Base-by-base conservation (phyloP, 2,113 vertebrate genomes). In the Pitta sordida region DNA sequence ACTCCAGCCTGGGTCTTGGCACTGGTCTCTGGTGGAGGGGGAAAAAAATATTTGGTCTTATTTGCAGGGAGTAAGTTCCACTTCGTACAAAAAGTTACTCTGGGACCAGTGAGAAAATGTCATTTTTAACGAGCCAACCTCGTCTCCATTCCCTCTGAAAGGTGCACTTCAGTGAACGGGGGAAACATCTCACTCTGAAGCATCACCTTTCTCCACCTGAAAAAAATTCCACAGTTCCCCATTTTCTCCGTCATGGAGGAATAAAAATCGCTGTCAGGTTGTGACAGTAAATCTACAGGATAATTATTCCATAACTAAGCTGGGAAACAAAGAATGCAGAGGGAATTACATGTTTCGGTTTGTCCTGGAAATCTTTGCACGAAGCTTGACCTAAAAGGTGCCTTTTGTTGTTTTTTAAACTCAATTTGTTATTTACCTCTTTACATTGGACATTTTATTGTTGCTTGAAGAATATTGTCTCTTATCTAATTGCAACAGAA, bases 1-100 rank as follows among this genome's bases (percentile, higher is more conserved):
- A 96, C 96, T 55, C 97, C 97, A 23, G 95, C 93, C 46, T 63
- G 26, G 13, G 93, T 96, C 91, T 97, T 97, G 78, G 97, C 97
- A 64, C 97, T 97, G 70, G 96, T 95, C 79, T 97, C 97, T 97
- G 83, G 39, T 32, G 39, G 21, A 49, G 44, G 8, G 41, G 34
- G 19, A 3, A 5, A n/a, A 15, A 22, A 68, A 10, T 13, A 30
- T 27, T 62, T 71, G 32, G 59, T 23, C 29, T 60, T 41, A 37
- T 22, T 84, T 86, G 53, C 69, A 71, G 39, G n/a, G 41, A 88
- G 8, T 11, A 27, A 18, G 32, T 67, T 83, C 22, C 13, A 60
- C 46, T 62, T 20, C 11, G 6, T 29, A 44, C 5, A 77, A 43
- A 32, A 63, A 29, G 15, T 30, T 58, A 9, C 60, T 71, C 65